Conservation (phyloP, 2,113 vertebrate species). For the Caracal caracal region DNA sequence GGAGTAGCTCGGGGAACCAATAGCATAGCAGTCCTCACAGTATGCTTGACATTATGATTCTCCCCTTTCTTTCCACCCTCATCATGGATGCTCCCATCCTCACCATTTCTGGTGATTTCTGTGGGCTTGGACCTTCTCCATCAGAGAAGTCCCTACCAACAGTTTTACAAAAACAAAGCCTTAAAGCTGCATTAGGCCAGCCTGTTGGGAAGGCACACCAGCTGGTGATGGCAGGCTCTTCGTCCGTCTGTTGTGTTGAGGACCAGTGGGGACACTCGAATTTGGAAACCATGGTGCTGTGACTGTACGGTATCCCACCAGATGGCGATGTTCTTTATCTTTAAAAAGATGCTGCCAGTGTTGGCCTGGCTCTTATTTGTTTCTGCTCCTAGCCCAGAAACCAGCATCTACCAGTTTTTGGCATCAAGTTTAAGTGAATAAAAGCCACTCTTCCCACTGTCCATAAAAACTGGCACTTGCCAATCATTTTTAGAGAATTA, state of each 20-base stretch:
- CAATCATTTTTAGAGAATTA: background rate
- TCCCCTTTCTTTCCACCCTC: background rate
- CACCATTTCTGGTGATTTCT: background rate
- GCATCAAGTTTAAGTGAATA: slow-evolving; percentile 44
- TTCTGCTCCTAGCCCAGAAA: slow-evolving; percentile 45
- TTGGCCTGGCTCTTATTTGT: slow-evolving; percentile 66
- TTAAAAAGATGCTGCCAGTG: slow-evolving; percentile 52
- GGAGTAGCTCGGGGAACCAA: background rate
- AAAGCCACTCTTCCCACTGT: slow-evolving; percentile 20
- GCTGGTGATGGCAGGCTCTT: slow-evolving; percentile 51
- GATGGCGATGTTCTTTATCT: slow-evolving; percentile 68
- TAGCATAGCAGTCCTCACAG: background rate
- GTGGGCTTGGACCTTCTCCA: slow-evolving; percentile 22
- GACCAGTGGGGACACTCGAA: slow-evolving; percentile 15
- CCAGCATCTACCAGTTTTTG: slow-evolving; percentile 37
- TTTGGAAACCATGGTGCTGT: slow-evolving; percentile 41
- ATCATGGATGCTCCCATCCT: background rate
- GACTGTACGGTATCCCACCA: slow-evolving; percentile 54
- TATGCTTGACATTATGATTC: background rate
- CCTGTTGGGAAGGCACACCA: slow-evolving; percentile 49
- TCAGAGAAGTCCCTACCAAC: slow-evolving; percentile 40
- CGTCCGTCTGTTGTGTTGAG: slow-evolving; percentile 17
- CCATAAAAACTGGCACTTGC: slow-evolving; percentile 4
- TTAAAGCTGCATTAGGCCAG: slow-evolving; percentile 57
- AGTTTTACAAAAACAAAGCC: slow-evolving; percentile 65